Evolutionary conservation across 2,888 invertebrate genomes (phyloP), one percentile per base, ranked within the genome.

Genomic region (Drosophila anomalata): DNA sequence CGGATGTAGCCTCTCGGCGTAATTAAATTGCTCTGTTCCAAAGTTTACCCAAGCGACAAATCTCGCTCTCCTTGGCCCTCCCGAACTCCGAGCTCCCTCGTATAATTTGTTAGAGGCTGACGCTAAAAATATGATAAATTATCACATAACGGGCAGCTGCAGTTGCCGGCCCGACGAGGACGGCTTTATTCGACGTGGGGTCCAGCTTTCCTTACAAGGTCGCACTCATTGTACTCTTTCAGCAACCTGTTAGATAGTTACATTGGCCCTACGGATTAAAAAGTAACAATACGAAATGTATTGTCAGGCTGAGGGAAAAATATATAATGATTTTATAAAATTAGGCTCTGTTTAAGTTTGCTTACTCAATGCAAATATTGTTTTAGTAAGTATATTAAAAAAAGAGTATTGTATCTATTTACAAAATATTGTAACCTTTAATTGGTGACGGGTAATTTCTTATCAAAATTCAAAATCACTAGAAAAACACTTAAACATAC

Each of bases 111-210:
- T 55, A 60, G 48, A 44, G 62, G 46, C 62, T 65, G 53, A 62
- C 68, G 68, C 69, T 72, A 76, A 70, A 73, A 88, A 88, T 81
- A 83, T 84, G 88, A 84, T 88, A 84, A 84, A 84, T 88, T 77
- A 70, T 68, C 73, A 67, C 67, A 68, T 70, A 57, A 70, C 52
- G 59, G 73, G 63, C 78, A 74, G 54, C 54, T 42, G 63, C 48
- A 57, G 65, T 50, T 57, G 62, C 39, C 26, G 22, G 24, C 11
- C 53, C 54, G 60, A 44, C 41, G 36, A 33, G 54, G 79, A 79
- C 75, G 79, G 88, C 88, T 90, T 90, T 90, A 89, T 89, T 90
- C 78, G 87, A n/a, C 8, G 9, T 9, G 17, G 9, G 8, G 14
- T 3, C 17, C 17, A 20, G 41, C 41, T 20, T 42, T 5, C 6